phyloP scores from a whole-genome alignment of 1,140 invertebrate genomes.

The Drosophila cardini region DNA sequence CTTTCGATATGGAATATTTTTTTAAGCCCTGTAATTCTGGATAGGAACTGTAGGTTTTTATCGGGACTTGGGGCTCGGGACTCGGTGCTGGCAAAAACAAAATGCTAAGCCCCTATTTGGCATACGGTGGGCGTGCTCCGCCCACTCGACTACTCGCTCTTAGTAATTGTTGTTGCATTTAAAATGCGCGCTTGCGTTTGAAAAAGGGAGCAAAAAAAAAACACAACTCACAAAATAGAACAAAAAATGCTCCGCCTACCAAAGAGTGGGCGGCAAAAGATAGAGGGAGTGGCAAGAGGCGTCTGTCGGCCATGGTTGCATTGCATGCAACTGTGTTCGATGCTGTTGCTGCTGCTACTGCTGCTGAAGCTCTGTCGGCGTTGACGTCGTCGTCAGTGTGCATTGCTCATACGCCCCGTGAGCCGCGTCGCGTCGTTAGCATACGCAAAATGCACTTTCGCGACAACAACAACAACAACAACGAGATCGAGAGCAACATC shows the following conservation, averaged over 20 bases:
- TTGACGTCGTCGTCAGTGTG: constrained; percentile 46
- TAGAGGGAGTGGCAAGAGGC: neutral
- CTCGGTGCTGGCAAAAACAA: constrained; percentile 46
- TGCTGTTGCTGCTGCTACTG: constrained; percentile 21
- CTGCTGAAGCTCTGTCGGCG: constrained; percentile 43
- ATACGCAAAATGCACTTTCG: constrained; percentile 73
- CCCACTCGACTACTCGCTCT: constrained; percentile 1
- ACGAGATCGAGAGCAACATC: constrained; percentile 32
- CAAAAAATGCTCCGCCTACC: constrained; percentile 81
- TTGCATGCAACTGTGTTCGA: constrained; percentile 66
- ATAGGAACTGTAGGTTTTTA: constrained; percentile 28
- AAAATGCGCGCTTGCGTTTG: constrained; percentile 84
- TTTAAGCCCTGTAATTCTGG: constrained; percentile 42
- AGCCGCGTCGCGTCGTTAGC: constrained; percentile 25
- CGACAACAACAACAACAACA: constrained; percentile 52
- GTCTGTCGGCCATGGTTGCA: constrained; percentile 64
- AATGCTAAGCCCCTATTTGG: constrained; percentile 67
- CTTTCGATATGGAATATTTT: constrained; percentile 69
- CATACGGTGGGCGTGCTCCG: constrained; percentile 11
- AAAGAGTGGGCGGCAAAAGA: neutral
- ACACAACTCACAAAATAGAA: constrained; percentile 60
- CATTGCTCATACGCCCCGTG: constrained; percentile 71
- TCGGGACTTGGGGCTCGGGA: neutral
- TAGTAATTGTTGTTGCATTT: constrained; percentile 59
- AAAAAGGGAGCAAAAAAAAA: constrained; percentile 50